Percentiles rank a stretch among this genome's conserved stretches.
phyloP scores from a whole-genome alignment of 2,888 invertebrate species.

The Sinodicranocentrus sp. region DNA sequence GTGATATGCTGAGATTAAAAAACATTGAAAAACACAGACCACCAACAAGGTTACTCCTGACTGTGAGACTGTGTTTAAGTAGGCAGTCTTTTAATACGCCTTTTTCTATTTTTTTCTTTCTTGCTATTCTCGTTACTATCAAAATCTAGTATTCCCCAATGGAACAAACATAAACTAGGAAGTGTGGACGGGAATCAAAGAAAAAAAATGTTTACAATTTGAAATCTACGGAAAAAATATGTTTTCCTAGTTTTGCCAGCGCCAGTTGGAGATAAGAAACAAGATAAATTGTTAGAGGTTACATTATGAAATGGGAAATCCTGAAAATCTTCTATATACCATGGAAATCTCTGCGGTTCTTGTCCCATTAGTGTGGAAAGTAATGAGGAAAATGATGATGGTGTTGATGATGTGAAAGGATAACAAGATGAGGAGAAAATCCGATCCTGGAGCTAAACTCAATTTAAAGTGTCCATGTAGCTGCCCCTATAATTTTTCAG shows the following conservation, averaged over 20 bases:
- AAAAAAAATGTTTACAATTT: too few relatives aligned
- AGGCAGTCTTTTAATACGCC: constrained; percentile 36
- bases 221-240: too few relatives aligned
- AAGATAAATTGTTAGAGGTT: too few relatives aligned
- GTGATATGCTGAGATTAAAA: too few relatives aligned
- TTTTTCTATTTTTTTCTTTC: background rate
- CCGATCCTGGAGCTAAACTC: too few relatives aligned
- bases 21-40: constrained; percentile 22
- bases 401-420: constrained; percentile 45
- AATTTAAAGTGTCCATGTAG: too few relatives aligned
- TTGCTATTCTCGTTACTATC: background rate
- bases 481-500: too few relatives aligned
- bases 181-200: too few relatives aligned
- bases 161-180: background rate
- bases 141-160: background rate
- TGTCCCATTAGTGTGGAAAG: background rate
- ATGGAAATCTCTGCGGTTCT: background rate
- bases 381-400: constrained; percentile 33
- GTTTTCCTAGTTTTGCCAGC: too few relatives aligned
- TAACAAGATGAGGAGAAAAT: constrained; percentile 34
- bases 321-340: too few relatives aligned
- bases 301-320: too few relatives aligned
- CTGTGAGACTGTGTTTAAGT: constrained; percentile 15
- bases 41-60: constrained; percentile 54
- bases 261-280: too few relatives aligned